Evolutionary conservation across 1,140 invertebrate genomes (phyloP).

Genomic region (Drosophila pandora): DNA sequence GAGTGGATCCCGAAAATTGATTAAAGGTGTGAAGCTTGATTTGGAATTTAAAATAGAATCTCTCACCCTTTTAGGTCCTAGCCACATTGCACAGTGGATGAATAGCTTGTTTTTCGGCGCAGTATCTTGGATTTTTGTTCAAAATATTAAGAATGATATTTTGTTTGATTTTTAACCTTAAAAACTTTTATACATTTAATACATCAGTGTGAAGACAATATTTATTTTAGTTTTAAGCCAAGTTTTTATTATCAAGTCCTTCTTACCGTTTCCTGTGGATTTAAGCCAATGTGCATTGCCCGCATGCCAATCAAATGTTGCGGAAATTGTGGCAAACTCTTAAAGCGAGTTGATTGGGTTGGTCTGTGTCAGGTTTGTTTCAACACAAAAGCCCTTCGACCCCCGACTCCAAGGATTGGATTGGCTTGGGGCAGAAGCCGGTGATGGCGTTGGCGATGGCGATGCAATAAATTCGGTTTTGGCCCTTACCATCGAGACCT

Average conservation of each 20-base stretch:
- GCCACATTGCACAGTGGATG: not conserved
- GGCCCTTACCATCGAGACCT: slow-evolving; percentile 7
- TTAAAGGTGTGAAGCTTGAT: slow-evolving; percentile 62
- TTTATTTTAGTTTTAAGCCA: too few relatives aligned
- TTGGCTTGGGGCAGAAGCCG: slow-evolving; percentile 3
- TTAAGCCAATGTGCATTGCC: not conserved
- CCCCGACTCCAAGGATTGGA: slow-evolving; percentile 6
- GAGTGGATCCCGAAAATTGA: slow-evolving; percentile 45
- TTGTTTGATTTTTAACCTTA: not conserved
- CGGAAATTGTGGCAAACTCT: slow-evolving; percentile 75
- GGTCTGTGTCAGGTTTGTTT: slow-evolving; percentile 58
- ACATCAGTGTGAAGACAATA: too few relatives aligned
- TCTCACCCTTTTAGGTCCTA: not conserved
- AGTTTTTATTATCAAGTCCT: not conserved
- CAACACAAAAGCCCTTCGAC: slow-evolving; percentile 50
- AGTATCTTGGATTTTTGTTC: not conserved
- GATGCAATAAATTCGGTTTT: slow-evolving; percentile 59
- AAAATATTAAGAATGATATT: not conserved
- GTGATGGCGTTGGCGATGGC: not conserved
- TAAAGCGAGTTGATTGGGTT: slow-evolving; percentile 71
- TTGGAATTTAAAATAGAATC: slow-evolving; percentile 66
- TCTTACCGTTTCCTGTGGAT: not conserved
- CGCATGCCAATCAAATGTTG: slow-evolving; percentile 63
- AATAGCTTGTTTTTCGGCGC: not conserved
- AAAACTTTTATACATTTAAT: too few relatives aligned